Evolutionary conservation across 2,888 invertebrate species (phyloP), one percentile per base, ranked within the genome.

Genomic region (Drosophila eohydei): DNA sequence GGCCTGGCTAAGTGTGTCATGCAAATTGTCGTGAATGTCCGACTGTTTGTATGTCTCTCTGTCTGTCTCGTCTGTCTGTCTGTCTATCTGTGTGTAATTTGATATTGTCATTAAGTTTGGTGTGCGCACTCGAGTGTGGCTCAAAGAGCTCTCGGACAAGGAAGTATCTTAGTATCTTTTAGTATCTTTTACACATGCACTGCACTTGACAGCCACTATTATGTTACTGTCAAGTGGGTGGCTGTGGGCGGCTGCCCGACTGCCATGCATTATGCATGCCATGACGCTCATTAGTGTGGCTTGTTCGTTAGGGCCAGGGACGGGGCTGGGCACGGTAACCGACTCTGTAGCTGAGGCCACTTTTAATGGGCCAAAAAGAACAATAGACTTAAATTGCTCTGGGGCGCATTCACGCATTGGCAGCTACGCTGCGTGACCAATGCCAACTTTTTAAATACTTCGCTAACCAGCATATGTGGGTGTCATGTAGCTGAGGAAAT

Each of bases 141-240:
- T 69, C 56, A 44, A 41, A 63, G 65, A 57, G 72, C 69, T 62
- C 78, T 87, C 71, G 85, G 78, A 84, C 78, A 80, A 84, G 84
- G 84, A 84, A 84, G 84, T 84, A 87, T 76, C 79, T 64, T 71
- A 59, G 79, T 56, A 61, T 66, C 61, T 64, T 51, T 68, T 48
- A 48, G 72, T 78, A 84, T 81, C 86, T 86, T 46, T 64, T 62
- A 72, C 75, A 86, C 80, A 83, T 86, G 83, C 77, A 59, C 82
- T 86, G 89, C 86, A 86, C 86, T 86, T 86, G 86, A 88, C 89
- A 80, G 80, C 74, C 67, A 71, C 89, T 88, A 86, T 89, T 89
- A 88, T 88, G 76, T 86, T 86, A 74, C 84, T 59, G 28, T 59
- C 55, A 57, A 57, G 65, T 80, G 68, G 69, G 72, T 69, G 69